Conservation (phyloP, 2,888 invertebrate genomes). For the Microplitis manilae region DNA sequence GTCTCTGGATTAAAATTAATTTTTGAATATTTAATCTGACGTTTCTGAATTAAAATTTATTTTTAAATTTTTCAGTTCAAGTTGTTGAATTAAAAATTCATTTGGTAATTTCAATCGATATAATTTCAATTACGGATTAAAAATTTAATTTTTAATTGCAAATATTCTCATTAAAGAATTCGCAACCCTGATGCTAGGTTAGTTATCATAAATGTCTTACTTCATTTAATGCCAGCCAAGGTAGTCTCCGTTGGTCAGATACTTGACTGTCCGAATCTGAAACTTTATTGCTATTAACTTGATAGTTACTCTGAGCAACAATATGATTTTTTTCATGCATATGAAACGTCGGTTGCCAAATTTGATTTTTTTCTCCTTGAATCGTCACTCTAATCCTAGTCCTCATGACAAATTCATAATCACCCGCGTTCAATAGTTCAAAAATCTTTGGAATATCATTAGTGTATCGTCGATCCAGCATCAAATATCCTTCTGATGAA, state of each 20-base stretch:
- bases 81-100: too few relatives aligned
- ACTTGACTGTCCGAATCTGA: slow-evolving; percentile 30
- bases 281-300: neutral
- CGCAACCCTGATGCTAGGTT: slow-evolving; percentile 25
- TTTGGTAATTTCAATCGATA: too few relatives aligned
- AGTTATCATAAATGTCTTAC: slow-evolving; percentile 70
- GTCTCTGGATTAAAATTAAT: too few relatives aligned
- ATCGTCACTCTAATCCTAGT: slow-evolving; percentile 92
- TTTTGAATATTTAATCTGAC: too few relatives aligned
- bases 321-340: slow-evolving; percentile 80
- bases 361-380: slow-evolving; percentile 75
- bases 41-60: too few relatives aligned
- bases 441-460: slow-evolving; percentile 85
- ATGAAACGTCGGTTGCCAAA: slow-evolving; percentile 80
- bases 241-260: slow-evolving; percentile 75
- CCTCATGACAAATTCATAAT: slow-evolving; percentile 89
- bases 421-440: slow-evolving; percentile 82
- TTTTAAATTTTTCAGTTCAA: too few relatives aligned
- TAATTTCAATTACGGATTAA: too few relatives aligned
- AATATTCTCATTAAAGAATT: too few relatives aligned
- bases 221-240: slow-evolving; percentile 96
- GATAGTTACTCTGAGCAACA: slow-evolving; percentile 69
- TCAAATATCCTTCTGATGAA: slow-evolving; percentile 93
- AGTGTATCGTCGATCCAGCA: slow-evolving; percentile 90
- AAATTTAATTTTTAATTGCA: too few relatives aligned